Percentiles rank a stretch among this genome's conserved stretches.
Evolutionary conservation across 1,140 invertebrate genomes (phyloP).

Genomic region (Megalopta genalis): DNA sequence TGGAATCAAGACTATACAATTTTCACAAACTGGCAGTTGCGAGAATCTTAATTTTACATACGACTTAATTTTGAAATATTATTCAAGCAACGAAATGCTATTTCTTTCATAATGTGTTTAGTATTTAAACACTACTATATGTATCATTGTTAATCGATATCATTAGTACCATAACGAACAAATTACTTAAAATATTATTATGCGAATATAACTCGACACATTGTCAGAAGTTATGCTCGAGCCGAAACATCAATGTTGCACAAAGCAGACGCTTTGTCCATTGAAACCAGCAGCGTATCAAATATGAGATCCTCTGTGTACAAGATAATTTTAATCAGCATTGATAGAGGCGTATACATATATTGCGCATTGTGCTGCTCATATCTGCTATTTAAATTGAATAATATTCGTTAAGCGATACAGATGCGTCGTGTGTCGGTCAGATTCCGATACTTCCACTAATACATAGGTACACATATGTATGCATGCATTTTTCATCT

Average conservation of each 20-base stretch:
- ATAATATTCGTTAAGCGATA: background rate
- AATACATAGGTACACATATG: no score
- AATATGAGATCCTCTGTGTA: background rate
- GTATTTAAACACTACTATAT: no score
- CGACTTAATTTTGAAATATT: background rate
- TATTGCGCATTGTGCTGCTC: no score
- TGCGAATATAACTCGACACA: background rate
- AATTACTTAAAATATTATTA: no score
- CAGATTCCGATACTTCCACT: background rate
- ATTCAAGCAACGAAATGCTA: no score
- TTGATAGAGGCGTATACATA: background rate
- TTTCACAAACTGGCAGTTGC: constrained; percentile 12
- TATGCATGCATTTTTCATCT: no score
- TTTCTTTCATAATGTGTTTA: no score
- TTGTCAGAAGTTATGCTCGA: background rate
- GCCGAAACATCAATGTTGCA: background rate
- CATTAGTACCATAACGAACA: no score
- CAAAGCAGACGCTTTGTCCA: background rate
- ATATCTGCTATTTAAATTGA: background rate
- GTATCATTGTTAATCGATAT: background rate
- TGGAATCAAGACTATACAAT: background rate
- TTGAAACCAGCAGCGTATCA: background rate
- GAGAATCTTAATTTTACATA: no score
- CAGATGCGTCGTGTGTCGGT: background rate
- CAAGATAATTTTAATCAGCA: constrained; percentile 20